Conservation (phyloP, 2,888 invertebrate genomes). For the Epinotia brunnichana region DNA sequence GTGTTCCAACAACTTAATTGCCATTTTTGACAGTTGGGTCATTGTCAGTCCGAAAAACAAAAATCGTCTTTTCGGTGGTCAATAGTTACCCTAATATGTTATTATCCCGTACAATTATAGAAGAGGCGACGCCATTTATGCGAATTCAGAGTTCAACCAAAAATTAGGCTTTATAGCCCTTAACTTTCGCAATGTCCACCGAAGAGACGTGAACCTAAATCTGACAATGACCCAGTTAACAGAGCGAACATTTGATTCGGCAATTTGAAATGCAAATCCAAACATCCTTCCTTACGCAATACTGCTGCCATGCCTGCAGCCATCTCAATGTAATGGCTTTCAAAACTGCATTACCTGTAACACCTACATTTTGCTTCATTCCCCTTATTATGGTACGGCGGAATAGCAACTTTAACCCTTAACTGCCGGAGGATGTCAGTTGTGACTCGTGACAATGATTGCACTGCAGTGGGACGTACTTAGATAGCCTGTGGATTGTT, state of each 20-base stretch:
- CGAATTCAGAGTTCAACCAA: too few relatives aligned
- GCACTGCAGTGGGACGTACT: too few relatives aligned
- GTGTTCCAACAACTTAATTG: background rate
- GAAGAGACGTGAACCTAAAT: too few relatives aligned
- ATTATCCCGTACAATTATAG: too few relatives aligned
- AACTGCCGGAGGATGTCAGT: slow-evolving; percentile 14
- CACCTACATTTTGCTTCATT: background rate
- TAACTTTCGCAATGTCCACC: too few relatives aligned
- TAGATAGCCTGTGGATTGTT: too few relatives aligned
- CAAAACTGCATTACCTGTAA: background rate
- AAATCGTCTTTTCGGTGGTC: too few relatives aligned
- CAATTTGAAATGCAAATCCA: background rate
- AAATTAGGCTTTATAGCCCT: too few relatives aligned
- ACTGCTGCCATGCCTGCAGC: background rate
- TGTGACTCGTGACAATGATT: slow-evolving; percentile 7
- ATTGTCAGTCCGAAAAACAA: too few relatives aligned
- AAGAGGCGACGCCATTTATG: too few relatives aligned
- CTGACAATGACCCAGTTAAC: too few relatives aligned
- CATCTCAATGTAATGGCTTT: background rate
- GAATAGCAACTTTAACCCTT: background rate
- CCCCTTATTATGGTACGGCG: background rate
- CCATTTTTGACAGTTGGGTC: background rate
- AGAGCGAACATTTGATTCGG: background rate
- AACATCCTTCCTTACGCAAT: slow-evolving; percentile 1
- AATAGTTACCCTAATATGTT: too few relatives aligned